Evolutionary conservation across 53 echinoderm and acorn worm species (phyloP).

Genomic region (Echinarachnius parma): DNA sequence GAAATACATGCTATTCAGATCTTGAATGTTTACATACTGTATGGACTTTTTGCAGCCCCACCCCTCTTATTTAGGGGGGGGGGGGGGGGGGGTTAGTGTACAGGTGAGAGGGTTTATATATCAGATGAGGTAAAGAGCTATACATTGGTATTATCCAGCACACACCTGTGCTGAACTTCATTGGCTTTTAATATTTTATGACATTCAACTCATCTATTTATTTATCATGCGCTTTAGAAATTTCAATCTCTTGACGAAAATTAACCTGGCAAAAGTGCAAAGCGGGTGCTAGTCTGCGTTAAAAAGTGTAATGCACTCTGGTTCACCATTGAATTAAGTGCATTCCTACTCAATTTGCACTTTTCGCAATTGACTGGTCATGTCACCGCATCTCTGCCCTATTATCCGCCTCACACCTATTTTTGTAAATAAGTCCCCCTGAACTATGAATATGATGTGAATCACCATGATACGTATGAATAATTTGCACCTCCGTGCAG

Average conservation of each 20-base stretch:
- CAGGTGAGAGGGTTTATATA: no score
- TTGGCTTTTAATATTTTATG: slow-evolving; percentile 28
- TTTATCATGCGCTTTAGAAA: slow-evolving; percentile 29
- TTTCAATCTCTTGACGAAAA: slow-evolving; percentile 6
- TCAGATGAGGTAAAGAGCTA: no score
- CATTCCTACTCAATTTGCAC: slow-evolving; percentile 36
- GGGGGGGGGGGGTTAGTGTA: no score
- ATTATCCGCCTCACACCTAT: slow-evolving; percentile 6
- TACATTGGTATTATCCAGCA: not conserved
- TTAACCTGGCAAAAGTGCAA: slow-evolving; percentile 32
- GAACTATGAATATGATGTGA: slow-evolving; percentile 7
- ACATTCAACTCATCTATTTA: slow-evolving; percentile 37
- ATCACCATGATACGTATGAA: slow-evolving; percentile 17
- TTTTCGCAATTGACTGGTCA: slow-evolving; percentile 8
- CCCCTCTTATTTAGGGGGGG: no score
- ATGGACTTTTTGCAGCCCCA: no score
- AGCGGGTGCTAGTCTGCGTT: slow-evolving; percentile 15
- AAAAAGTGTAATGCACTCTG: slow-evolving; percentile 33
- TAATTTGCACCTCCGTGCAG: not conserved
- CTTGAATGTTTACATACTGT: no score
- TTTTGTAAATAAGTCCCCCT: not conserved
- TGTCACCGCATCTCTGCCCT: slow-evolving; percentile 3
- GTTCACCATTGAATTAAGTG: slow-evolving; percentile 30
- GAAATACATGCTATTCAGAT: no score
- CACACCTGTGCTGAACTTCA: not conserved